Evolutionary conservation across 2,113 vertebrate species (phyloP).

Genomic region (Sylvilagus bachmani): DNA sequence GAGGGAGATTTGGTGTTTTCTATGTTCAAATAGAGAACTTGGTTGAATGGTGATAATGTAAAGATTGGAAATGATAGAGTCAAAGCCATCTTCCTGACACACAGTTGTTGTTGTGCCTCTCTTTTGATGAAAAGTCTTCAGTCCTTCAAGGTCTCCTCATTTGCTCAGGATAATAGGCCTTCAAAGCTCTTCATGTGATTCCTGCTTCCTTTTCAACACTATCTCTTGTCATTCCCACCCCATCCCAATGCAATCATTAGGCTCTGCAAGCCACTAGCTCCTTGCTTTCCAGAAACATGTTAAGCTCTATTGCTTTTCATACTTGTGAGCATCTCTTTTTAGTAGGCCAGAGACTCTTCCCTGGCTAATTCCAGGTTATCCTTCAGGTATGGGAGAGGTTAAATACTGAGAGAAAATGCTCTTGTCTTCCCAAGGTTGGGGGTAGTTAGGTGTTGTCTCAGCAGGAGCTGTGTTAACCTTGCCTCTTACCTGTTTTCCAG

Average conservation of each 20-base stretch:
- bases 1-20: neutral
- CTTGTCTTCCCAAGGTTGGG: neutral
- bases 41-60: neutral
- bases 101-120: neutral
- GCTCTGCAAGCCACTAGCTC: neutral
- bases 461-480: neutral
- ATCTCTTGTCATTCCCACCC: neutral
- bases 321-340: neutral
- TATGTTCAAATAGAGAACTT: neutral
- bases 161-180: neutral
- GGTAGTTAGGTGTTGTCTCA: neutral
- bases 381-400: neutral
- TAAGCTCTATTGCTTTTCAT: neutral
- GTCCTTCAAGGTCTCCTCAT: neutral
- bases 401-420: neutral
- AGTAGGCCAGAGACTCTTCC: neutral
- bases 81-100: neutral
- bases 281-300: neutral
- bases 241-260: neutral
- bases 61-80: neutral
- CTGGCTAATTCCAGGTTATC: neutral
- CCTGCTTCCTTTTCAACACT: neutral
- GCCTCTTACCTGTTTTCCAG: neutral
- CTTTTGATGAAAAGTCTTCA: neutral
- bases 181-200: neutral